A percentile compares a stretch with the other conserved stretches of the same genome.
Conservation (phyloP, 2,888 invertebrate genomes). For the Leptopilina syphax region DNA sequence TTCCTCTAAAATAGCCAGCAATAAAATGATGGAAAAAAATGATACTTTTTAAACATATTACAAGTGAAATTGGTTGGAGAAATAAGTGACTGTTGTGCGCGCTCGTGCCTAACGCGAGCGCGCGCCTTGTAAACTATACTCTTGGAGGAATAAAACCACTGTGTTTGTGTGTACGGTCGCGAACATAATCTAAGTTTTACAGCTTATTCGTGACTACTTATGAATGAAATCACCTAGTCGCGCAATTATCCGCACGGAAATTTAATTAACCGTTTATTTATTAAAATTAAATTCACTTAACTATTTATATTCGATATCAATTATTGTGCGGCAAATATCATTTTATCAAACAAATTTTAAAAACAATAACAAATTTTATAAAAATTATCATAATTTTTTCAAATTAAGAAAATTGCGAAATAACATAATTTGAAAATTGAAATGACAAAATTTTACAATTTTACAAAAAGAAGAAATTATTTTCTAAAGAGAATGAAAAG, state of each 20-base stretch:
- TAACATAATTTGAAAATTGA: too few relatives aligned
- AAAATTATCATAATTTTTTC: too few relatives aligned
- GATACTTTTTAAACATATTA: background rate
- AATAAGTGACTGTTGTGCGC: conserved; percentile 16
- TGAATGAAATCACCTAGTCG: background rate
- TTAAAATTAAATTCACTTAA: background rate
- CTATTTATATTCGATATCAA: background rate
- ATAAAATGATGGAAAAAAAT: background rate
- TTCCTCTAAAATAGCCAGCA: background rate
- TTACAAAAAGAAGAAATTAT: too few relatives aligned
- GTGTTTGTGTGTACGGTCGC: conserved; percentile 25
- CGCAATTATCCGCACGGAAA: conserved; percentile 5
- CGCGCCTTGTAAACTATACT: conserved; percentile 61
- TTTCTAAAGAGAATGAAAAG: too few relatives aligned
- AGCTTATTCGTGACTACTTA: conserved; percentile 20
- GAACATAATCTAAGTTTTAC: conserved; percentile 44
- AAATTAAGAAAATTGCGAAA: too few relatives aligned
- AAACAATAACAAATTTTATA: too few relatives aligned
- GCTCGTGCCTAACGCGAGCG: conserved; percentile 67
- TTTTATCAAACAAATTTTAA: too few relatives aligned
- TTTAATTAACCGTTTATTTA: background rate
- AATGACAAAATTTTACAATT: too few relatives aligned
- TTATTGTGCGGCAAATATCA: too few relatives aligned
- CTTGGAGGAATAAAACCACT: conserved; percentile 35
- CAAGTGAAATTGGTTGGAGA: background rate